These are phyloP conservation scores for Hirundo rustica DNA, from an alignment of 2,797 vertebrate genomes.

Conservation along the genomic window DNA sequence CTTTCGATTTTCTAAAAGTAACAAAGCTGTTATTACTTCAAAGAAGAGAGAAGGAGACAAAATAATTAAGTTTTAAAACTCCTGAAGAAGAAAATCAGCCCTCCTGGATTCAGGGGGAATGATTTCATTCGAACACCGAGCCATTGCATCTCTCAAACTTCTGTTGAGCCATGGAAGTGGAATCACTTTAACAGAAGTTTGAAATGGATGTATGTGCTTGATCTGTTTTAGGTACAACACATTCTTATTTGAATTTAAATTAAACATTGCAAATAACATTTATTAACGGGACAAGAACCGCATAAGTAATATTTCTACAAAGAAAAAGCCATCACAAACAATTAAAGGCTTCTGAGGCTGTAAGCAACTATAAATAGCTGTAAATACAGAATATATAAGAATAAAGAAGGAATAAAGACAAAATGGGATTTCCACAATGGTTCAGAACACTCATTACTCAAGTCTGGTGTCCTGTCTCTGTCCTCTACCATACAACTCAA, in stretches of 20 bases:
- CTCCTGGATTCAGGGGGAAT: background rate
- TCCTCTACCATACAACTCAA: background rate
- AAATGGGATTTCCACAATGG: background rate
- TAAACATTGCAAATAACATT: background rate
- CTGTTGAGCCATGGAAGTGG: background rate
- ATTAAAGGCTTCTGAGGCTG: background rate
- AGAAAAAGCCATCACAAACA: background rate
- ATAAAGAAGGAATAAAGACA: background rate
- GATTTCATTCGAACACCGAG: background rate
- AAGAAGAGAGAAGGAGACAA: background rate
- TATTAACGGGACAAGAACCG: background rate
- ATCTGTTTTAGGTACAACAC: background rate
- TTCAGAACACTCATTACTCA: background rate
- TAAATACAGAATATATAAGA: background rate
- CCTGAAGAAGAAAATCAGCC: background rate
- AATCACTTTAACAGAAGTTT: background rate
- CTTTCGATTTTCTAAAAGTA: background rate
- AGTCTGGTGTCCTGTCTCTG: background rate
- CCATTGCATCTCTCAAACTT: background rate
- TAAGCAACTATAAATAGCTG: background rate
- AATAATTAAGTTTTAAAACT: background rate
- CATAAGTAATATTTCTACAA: background rate
- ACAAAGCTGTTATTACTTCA: background rate
- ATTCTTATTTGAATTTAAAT: background rate
- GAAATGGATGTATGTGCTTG: background rate